These are phyloP conservation scores for Tolypeutes matacus DNA, from an alignment of 2,797 vertebrate species.

Conservation along the genomic window DNA sequence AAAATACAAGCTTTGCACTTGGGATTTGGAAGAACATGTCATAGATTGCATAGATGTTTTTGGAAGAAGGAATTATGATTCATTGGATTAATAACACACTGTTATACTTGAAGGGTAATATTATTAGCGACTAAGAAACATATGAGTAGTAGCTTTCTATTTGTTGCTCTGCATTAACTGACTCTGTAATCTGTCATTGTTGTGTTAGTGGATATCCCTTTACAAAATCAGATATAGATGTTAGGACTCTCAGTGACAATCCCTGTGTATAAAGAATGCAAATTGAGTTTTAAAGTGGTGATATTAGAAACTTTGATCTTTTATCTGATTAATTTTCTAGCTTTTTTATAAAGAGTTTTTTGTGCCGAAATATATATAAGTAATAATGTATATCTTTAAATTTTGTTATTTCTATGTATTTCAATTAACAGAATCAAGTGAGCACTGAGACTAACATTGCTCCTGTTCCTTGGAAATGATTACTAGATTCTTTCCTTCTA, in stretches of 20 bases:
- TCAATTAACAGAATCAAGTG: slow-evolving; percentile 30
- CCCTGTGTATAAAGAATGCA: not conserved
- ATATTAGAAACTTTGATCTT: slow-evolving; percentile 43
- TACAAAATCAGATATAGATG: not conserved
- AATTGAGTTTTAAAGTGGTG: slow-evolving; percentile 37
- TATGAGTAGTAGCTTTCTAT: slow-evolving; percentile 2
- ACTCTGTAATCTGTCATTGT: not conserved
- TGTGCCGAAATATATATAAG: not conserved
- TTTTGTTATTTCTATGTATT: not conserved
- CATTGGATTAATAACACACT: slow-evolving; percentile 39
- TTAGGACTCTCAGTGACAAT: not conserved
- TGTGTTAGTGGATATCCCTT: not conserved
- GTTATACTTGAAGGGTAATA: not conserved
- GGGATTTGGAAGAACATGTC: not conserved
- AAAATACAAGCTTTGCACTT: slow-evolving; percentile 34
- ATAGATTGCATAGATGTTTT: slow-evolving; percentile 33
- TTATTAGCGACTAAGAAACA: not conserved
- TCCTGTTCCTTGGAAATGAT: not conserved
- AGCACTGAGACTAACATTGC: not conserved
- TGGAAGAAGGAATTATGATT: slow-evolving; percentile 21
- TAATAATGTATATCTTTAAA: not conserved
- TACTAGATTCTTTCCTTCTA: not conserved
- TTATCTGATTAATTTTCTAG: slow-evolving; percentile 35
- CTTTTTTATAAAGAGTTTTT: slow-evolving; percentile 49
- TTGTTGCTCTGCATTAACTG: not conserved